phyloP scores from a whole-genome alignment of 2,113 vertebrate genomes.

The Scophthalmus maximus region DNA sequence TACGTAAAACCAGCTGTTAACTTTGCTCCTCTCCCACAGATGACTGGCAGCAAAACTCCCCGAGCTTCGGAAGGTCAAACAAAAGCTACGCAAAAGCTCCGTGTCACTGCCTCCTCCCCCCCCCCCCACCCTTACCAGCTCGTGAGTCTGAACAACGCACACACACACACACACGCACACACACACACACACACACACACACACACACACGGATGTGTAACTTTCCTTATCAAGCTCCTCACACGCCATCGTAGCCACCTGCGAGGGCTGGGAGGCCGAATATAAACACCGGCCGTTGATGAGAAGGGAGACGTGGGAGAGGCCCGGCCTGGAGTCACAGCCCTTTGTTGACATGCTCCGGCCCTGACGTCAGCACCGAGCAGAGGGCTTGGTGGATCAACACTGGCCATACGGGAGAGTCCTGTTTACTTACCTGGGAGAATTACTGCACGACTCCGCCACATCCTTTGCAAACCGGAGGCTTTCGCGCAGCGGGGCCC shows the following conservation, averaged over 20 bases:
- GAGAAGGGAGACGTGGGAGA: slow-evolving; percentile 65
- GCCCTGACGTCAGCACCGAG: slow-evolving; percentile 75
- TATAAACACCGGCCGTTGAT: slow-evolving; percentile 62
- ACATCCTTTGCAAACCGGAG: slow-evolving; percentile 56
- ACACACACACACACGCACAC: too few relatives aligned
- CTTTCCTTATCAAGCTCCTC: slow-evolving; percentile 58
- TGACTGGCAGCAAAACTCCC: slow-evolving; percentile 7
- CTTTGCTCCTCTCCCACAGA: slow-evolving; percentile 25
- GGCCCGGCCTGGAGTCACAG: slow-evolving; percentile 64
- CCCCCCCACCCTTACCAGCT: too few relatives aligned
- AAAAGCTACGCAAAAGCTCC: slow-evolving; percentile 21
- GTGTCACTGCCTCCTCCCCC: too few relatives aligned
- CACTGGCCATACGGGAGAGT: slow-evolving; percentile 56
- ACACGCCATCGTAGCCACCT: slow-evolving; percentile 18
- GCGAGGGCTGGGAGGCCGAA: slow-evolving; percentile 33
- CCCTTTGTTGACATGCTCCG: slow-evolving; percentile 79
- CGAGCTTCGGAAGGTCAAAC: slow-evolving; percentile 47
- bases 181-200: too few relatives aligned
- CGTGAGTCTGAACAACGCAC: slow-evolving; percentile 37
- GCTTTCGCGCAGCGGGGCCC: too few relatives aligned
- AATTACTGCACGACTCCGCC: slow-evolving; percentile 43
- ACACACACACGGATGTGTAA: slow-evolving; percentile 71
- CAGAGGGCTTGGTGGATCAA: slow-evolving; percentile 53
- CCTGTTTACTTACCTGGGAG: slow-evolving; percentile 71
- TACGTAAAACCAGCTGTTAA: slow-evolving; percentile 47